Evolutionary conservation across 2,888 invertebrate genomes (phyloP), one percentile per base, ranked within the genome.

Genomic region (Hyposoter didymator): DNA sequence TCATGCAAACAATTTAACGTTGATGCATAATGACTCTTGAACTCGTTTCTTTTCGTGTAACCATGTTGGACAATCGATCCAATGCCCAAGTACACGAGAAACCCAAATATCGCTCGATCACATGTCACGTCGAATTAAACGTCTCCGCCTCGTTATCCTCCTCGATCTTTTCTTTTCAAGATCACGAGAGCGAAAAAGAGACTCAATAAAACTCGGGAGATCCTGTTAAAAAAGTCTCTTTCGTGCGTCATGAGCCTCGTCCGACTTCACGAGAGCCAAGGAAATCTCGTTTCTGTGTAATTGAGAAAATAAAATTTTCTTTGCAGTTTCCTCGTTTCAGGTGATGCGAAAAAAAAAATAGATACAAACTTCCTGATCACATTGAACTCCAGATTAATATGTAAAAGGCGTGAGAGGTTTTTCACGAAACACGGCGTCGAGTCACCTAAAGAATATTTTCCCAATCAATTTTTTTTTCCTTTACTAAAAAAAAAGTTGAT

Each of bases 61-160:
- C 73, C 45, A 32, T 32, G 74, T 79, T 62, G 79, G 79, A 75
- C 84, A 78, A 72, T 66, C 73, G 72, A 52, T 47, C 55, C 55
- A 55, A 52, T 75, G 45, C 17, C 22, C 59, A 22, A 39, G 39
- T 39, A 73, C 52, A 74, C 45, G 62, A 59, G 47, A 14, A 32
- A 32, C 49, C 22, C 10, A 73, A 45, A 80, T 75, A 78, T 74
- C 55, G 73, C 78, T 82, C 82, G 84, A 84, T 84, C 84, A 78
- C 84, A 78, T 64, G 82, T 67, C 82, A 82, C 69, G 78, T 78
- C 74, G 84, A 70, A 84, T 82, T 78, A 82, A 82, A 78, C 55
- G 66, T 73, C 74, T 69, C 49, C 52, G 59, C 47, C 43, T 73
- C 59, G 59, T 59, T 78, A 67, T 73, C 32, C 32, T 74, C 22